Conservation (phyloP, 2,113 vertebrate species). For the Spermophilus dauricus region DNA sequence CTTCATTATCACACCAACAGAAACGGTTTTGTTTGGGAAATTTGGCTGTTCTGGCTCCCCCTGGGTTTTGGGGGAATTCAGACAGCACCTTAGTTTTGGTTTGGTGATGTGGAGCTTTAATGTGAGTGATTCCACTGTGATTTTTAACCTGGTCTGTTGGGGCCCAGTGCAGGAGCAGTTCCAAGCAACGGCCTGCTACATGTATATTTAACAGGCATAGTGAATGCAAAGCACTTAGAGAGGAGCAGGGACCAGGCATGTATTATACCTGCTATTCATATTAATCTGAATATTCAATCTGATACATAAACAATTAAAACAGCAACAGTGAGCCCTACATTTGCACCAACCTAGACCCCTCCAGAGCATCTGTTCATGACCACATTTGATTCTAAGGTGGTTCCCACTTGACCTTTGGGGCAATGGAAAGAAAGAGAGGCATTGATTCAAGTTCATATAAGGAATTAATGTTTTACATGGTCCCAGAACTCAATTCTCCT, state of each 20-base stretch:
- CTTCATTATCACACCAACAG: background rate
- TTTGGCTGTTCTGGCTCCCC: background rate
- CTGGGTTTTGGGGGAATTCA: background rate
- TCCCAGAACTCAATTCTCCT: background rate
- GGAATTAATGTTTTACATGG: background rate
- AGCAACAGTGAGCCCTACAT: background rate
- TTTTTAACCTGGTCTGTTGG: background rate
- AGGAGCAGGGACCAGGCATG: accelerated
- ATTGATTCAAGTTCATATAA: background rate
- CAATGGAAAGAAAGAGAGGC: background rate
- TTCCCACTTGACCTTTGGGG: background rate
- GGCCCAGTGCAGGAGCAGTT: background rate
- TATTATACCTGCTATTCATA: background rate
- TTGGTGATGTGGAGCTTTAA: background rate
- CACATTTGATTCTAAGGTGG: background rate
- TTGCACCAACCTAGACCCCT: background rate
- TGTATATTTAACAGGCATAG: background rate
- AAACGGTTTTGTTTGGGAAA: background rate
- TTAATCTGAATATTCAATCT: background rate
- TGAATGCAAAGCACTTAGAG: background rate
- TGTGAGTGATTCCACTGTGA: background rate
- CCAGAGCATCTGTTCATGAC: background rate
- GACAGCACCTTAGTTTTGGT: background rate
- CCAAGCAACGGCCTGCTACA: background rate
- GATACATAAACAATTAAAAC: background rate